A percentile compares a stretch with the other conserved stretches of the same genome.
Conservation (phyloP, 2,888 invertebrate species). For the Phorcus lineatus region DNA sequence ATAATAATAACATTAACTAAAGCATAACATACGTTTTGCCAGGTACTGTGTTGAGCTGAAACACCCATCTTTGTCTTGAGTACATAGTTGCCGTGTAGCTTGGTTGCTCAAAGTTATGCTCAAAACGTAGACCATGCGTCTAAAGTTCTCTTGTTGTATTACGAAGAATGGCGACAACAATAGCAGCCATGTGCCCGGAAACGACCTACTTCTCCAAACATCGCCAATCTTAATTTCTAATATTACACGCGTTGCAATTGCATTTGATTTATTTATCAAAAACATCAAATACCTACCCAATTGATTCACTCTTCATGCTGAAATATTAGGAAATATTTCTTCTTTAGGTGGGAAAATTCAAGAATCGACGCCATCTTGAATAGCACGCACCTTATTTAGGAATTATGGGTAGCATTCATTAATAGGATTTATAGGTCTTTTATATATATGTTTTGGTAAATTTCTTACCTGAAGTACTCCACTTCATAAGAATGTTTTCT, state of each 20-base stretch:
- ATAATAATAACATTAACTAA: too few relatives aligned
- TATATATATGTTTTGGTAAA: too few relatives aligned
- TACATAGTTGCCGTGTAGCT: too few relatives aligned
- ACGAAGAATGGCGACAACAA: background rate
- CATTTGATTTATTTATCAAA: background rate
- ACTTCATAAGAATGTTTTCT: too few relatives aligned
- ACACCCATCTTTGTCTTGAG: too few relatives aligned
- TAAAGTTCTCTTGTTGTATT: too few relatives aligned
- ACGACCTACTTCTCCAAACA: background rate
- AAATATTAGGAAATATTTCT: background rate
- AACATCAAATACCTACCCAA: background rate
- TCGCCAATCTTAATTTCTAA: background rate
- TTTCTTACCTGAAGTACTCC: too few relatives aligned
- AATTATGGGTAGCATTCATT: background rate
- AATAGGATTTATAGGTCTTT: too few relatives aligned
- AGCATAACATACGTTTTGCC: too few relatives aligned
- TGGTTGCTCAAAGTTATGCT: too few relatives aligned
- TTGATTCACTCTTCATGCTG: background rate
- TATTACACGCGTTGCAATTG: background rate
- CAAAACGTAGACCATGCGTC: too few relatives aligned
- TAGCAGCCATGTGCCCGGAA: constrained; percentile 14
- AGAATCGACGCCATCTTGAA: constrained; percentile 4
- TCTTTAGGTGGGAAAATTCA: background rate
- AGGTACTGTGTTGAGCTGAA: too few relatives aligned
- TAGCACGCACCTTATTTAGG: constrained; percentile 7